phyloP scores from a whole-genome alignment of 1,140 invertebrate species.

The Yoshiicerus persimilis region DNA sequence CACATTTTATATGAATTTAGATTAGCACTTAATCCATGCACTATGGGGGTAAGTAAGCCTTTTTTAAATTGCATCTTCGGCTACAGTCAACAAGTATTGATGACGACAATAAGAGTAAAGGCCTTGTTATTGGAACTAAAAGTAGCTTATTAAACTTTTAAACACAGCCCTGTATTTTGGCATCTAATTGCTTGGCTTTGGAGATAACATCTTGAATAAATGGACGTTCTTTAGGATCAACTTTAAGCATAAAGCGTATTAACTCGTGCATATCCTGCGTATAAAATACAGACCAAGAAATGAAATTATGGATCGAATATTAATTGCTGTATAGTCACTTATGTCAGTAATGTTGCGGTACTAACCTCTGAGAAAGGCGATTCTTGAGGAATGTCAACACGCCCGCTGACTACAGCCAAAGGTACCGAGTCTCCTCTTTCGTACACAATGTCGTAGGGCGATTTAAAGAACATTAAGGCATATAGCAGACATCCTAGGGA shows the following conservation, averaged over 20 bases:
- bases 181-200: slow-evolving; percentile 55
- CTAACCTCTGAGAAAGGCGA: slow-evolving; percentile 63
- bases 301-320: neutral
- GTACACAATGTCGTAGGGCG: slow-evolving; percentile 81
- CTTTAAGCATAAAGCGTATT: slow-evolving; percentile 70
- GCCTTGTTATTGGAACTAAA: too few relatives aligned
- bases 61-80: too few relatives aligned
- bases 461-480: slow-evolving; percentile 81
- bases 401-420: slow-evolving; percentile 77
- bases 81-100: too few relatives aligned
- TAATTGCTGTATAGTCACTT: neutral
- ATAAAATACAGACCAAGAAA: neutral
- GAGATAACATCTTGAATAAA: slow-evolving; percentile 66
- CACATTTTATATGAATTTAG: too few relatives aligned
- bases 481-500: slow-evolving; percentile 83
- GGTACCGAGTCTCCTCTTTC: slow-evolving; percentile 85
- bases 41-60: too few relatives aligned
- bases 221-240: slow-evolving; percentile 73
- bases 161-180: slow-evolving; percentile 40
- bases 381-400: slow-evolving; percentile 71
- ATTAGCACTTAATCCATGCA: too few relatives aligned
- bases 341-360: neutral
- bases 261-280: slow-evolving; percentile 68
- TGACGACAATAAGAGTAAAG: neutral
- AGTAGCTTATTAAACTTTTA: neutral